A percentile compares a stretch with the other conserved stretches of the same genome.
Evolutionary conservation across 2,797 vertebrate species (phyloP).

Genomic region (Paedocypris micromegethes): DNA sequence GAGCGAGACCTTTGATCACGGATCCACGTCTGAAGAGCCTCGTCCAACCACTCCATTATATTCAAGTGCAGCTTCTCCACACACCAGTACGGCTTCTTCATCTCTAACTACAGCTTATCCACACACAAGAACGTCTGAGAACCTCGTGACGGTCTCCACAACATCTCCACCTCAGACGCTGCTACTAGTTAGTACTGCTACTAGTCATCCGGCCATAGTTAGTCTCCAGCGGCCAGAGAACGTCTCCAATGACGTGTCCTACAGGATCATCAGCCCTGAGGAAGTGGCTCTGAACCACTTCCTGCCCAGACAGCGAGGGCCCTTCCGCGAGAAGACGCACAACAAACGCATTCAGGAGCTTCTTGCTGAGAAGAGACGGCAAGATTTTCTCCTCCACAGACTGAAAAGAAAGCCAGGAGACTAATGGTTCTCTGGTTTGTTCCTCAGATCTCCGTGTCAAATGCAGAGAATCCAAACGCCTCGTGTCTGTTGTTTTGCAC

Average conservation of each 20-base stretch:
- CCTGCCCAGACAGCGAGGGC: constrained; percentile 65
- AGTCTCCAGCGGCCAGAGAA: constrained; percentile 60
- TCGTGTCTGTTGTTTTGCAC: too few relatives aligned
- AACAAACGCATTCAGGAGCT: constrained; percentile 93
- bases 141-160: constrained; percentile 27
- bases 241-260: constrained; percentile 76
- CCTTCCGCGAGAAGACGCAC: constrained; percentile 77
- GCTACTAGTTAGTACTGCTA: constrained; percentile 43
- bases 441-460: constrained; percentile 10
- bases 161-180: neutral
- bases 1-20: neutral
- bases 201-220: constrained; percentile 33
- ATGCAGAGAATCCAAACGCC: too few relatives aligned
- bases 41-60: constrained; percentile 7
- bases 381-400: constrained; percentile 52
- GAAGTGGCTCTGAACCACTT: constrained; percentile 72
- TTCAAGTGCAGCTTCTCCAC: too few relatives aligned
- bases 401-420: constrained; percentile 42
- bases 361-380: constrained; percentile 79
- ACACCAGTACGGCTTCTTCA: too few relatives aligned
- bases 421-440: constrained; percentile 34
- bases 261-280: constrained; percentile 65
- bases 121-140: constrained; percentile 5
- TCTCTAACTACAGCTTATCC: too few relatives aligned
- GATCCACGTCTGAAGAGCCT: constrained; percentile 25